phyloP scores from a whole-genome alignment of 2,113 vertebrate genomes.

The Heterochromis multidens region DNA sequence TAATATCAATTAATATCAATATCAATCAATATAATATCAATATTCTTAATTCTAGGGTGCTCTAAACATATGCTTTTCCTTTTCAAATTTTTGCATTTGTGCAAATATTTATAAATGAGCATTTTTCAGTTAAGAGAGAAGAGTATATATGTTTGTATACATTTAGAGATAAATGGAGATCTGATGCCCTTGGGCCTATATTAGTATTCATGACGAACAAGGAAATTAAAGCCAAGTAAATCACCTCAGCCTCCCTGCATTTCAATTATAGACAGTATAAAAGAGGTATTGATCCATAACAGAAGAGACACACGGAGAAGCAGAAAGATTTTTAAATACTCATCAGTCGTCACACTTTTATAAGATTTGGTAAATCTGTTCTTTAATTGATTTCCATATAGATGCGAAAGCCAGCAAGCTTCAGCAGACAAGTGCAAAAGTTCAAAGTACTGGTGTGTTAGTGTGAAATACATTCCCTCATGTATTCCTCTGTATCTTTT shows the following conservation, averaged over 20 bases:
- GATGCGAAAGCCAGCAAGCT: background rate
- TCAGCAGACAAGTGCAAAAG: constrained; percentile 8
- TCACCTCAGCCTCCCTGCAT: constrained; percentile 54
- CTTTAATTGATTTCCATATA: constrained; percentile 54
- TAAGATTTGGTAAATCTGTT: constrained; percentile 49
- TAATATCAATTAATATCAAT: too few species aligned
- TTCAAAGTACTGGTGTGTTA: background rate
- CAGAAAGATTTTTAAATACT: constrained; percentile 59
- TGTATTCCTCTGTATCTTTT: background rate
- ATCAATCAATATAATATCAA: too few species aligned
- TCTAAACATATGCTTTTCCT: background rate
- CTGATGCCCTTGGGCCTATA: constrained; percentile 44
- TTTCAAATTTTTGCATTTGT: background rate
- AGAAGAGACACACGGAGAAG: constrained; percentile 24
- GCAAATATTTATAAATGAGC: background rate
- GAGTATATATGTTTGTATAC: background rate
- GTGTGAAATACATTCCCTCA: constrained; percentile 6
- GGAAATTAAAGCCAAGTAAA: constrained; percentile 55
- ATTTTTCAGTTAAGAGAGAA: background rate
- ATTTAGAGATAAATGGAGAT: constrained; percentile 17
- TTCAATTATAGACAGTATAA: constrained; percentile 70
- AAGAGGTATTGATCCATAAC: constrained; percentile 63
- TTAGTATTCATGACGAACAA: constrained; percentile 56
- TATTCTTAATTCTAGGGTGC: background rate
- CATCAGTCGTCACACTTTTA: constrained; percentile 42